Base-by-base conservation (phyloP, 2,888 invertebrate genomes). In the Dryomyza anilis region DNA sequence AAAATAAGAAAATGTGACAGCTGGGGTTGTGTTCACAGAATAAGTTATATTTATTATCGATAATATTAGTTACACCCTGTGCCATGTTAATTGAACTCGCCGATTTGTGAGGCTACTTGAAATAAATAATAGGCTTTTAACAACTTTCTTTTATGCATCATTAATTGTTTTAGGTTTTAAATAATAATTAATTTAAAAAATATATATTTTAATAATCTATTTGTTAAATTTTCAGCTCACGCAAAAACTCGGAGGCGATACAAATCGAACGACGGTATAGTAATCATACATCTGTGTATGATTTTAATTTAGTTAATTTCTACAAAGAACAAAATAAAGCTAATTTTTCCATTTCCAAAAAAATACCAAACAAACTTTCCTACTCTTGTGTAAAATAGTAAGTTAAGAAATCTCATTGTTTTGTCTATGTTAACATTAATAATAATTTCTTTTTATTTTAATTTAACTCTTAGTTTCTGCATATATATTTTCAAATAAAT, bases 191-290 rank as follows among this genome's bases (percentile, higher is more conserved):
- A 25, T 57, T 57, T 33, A 25, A 36, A 39, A 19, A 57, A 33
- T n/a, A n/a, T n/a, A n/a, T n/a, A n/a, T n/a, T n/a, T n/a, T n/a
- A n/a, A n/a, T n/a, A n/a, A n/a, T n/a, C 14, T 46, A 16, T 46
- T 45, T 45, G 45, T 45, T 45, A n/a, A 2, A 45, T 43, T 87
- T 87, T 69, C 84, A 92, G 91, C 78, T 94, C 74, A 87, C 94
- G 72, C 90, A 93, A 83, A 88, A 89, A 85, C 86, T 94, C 83
- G 91, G 91, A 29, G 94, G 94, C 52, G 93, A 94, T 81, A 88
- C 91, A 68, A 90, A 90, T 68, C 87, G 93, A 74, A 93, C 92
- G 80, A 92, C 90, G 85, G 94, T 94, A 86, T 94, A 80, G 78
- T 74, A 73, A 72, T 36, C 70, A 66, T 67, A 50, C 67, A 67